Conservation (phyloP, 2,113 vertebrate species). For the Lampris incognitus region DNA sequence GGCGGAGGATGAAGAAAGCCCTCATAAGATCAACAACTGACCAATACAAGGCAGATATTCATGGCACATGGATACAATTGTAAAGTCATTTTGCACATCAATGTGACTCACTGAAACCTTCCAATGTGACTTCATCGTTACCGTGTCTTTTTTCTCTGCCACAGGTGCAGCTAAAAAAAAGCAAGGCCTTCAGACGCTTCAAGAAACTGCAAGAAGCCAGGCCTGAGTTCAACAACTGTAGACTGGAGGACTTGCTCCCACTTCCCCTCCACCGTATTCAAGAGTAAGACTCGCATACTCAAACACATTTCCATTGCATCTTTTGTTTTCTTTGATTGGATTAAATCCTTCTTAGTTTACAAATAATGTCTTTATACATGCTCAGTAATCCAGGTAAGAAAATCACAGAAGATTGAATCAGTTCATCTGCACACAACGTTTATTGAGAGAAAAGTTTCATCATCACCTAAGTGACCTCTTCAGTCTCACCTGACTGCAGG, state of each 20-base stretch:
- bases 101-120: no score
- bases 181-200: constrained; percentile 88
- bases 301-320: constrained; percentile 35
- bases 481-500: no score
- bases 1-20: no score
- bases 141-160: neutral
- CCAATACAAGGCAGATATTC: no score
- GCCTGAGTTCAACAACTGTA: constrained; percentile 84
- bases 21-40: no score
- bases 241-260: constrained; percentile 89
- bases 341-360: neutral
- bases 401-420: no score
- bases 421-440: neutral
- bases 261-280: constrained; percentile 88
- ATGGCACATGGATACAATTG: no score
- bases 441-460: neutral
- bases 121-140: no score
- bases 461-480: no score
- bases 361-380: no score
- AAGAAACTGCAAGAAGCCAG: constrained; percentile 92
- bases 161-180: constrained; percentile 89
- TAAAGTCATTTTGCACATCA: no score
- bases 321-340: neutral
- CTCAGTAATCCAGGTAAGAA: no score
- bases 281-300: constrained; percentile 82